Evolutionary conservation across 2,113 vertebrate species (phyloP).

Genomic region (Symphodus melops): DNA sequence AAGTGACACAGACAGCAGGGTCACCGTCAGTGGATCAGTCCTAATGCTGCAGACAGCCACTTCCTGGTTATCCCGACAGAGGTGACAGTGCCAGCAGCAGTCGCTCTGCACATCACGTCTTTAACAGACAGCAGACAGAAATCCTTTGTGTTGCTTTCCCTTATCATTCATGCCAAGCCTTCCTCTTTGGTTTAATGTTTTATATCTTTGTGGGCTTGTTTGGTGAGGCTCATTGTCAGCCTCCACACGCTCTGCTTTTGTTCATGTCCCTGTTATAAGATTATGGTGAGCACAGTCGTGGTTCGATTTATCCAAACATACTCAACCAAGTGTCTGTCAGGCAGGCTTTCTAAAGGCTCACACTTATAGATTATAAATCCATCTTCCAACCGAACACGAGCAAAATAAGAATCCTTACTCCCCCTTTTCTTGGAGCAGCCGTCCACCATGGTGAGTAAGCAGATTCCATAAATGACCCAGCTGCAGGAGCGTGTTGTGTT

Average conservation of each 20-base stretch:
- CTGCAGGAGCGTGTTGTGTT: constrained; percentile 75
- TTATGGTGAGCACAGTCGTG: not conserved
- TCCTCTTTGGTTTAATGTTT: not conserved
- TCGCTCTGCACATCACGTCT: constrained; percentile 39
- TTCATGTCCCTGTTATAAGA: not conserved
- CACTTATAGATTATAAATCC: not conserved
- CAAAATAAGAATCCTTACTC: constrained; percentile 8
- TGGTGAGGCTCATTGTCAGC: not conserved
- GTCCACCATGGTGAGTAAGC: constrained; percentile 64
- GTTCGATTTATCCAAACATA: not conserved
- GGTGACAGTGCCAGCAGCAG: constrained; percentile 53
- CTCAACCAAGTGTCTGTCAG: not conserved
- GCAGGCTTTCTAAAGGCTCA: not conserved
- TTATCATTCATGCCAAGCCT: constrained; percentile 11
- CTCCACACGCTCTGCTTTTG: not conserved
- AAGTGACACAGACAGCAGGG: constrained; percentile 67
- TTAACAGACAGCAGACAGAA: constrained; percentile 15
- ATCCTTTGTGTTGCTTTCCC: not conserved
- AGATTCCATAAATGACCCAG: constrained; percentile 74
- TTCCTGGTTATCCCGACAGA: constrained; percentile 44
- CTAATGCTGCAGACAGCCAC: constrained; percentile 36
- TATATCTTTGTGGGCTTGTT: not conserved
- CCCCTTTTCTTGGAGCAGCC: constrained; percentile 22
- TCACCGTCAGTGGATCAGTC: constrained; percentile 62
- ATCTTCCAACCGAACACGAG: constrained; percentile 5